Conservation (phyloP, 1,140 invertebrate species). For the Sarcophaga peregrina region DNA sequence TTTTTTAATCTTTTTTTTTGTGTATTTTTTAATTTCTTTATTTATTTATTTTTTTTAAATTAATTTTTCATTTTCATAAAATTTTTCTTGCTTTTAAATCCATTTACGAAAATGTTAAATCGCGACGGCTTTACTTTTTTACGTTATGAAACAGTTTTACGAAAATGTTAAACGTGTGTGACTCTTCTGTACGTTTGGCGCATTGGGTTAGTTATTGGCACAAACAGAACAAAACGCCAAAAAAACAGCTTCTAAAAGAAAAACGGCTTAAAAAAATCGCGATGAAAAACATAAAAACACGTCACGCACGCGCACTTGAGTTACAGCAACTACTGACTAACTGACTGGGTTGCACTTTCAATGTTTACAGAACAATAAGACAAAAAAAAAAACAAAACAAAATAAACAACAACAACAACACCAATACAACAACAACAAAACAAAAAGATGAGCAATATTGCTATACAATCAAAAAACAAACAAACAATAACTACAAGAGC, state of each 20-base stretch:
- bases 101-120: not conserved
- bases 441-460: not conserved
- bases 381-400: slow-evolving; percentile 48
- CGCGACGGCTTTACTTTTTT: slow-evolving; percentile 18
- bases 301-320: slow-evolving; percentile 62
- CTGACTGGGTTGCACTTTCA: slow-evolving; percentile 11
- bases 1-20: not conserved
- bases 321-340: slow-evolving; percentile 54
- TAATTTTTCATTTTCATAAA: not conserved
- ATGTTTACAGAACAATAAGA: slow-evolving; percentile 30
- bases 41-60: not conserved
- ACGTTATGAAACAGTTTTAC: not conserved
- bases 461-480: no score
- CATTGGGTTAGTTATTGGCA: slow-evolving; percentile 6
- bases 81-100: not conserved
- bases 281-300: slow-evolving; percentile 44
- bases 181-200: not conserved
- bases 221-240: slow-evolving; percentile 13
- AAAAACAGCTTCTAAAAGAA: not conserved
- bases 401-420: not conserved
- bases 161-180: not conserved
- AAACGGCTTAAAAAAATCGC: slow-evolving; percentile 8
- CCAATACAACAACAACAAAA: slow-evolving; percentile 53
- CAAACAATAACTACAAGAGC: no score
- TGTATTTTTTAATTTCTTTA: not conserved